phyloP scores from a whole-genome alignment of 2,797 vertebrate species.

The Esox lucius region DNA sequence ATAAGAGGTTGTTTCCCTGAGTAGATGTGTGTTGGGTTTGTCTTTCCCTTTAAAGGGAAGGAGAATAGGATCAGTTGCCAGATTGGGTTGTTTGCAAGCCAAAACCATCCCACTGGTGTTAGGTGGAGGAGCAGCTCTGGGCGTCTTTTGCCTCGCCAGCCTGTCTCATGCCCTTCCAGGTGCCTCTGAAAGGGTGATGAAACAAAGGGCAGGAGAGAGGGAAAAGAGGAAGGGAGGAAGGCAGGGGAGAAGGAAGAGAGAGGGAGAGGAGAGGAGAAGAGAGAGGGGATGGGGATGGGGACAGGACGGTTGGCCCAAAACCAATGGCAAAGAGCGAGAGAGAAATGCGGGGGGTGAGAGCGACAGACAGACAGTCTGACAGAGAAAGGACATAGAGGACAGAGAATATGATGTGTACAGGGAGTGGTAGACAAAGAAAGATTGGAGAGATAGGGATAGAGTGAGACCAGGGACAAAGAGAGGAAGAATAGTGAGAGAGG shows the following conservation, averaged over 20 bases:
- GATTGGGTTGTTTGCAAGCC: conserved; percentile 38
- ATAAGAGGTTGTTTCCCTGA: neutral
- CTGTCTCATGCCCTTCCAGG: conserved; percentile 63
- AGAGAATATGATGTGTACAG: neutral
- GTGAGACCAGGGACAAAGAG: neutral
- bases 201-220: conserved; percentile 47
- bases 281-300: neutral
- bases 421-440: neutral
- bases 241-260: conserved; percentile 39
- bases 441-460: conserved; percentile 27
- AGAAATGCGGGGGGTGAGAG: conserved; percentile 10
- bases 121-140: conserved; percentile 43
- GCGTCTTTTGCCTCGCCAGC: conserved; percentile 59
- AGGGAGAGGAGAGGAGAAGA: conserved; percentile 30
- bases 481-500: neutral
- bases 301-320: conserved; percentile 35
- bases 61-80: conserved; percentile 29
- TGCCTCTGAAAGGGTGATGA: conserved; percentile 67
- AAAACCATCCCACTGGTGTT: conserved; percentile 27
- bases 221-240: neutral
- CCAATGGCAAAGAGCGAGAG: conserved; percentile 34
- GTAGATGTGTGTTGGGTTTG: conserved; percentile 17
- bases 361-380: conserved; percentile 7
- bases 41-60: conserved; percentile 41
- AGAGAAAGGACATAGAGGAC: neutral